Base-by-base conservation (phyloP, 2,113 vertebrate species). In the Hippocampus abdominalis region DNA sequence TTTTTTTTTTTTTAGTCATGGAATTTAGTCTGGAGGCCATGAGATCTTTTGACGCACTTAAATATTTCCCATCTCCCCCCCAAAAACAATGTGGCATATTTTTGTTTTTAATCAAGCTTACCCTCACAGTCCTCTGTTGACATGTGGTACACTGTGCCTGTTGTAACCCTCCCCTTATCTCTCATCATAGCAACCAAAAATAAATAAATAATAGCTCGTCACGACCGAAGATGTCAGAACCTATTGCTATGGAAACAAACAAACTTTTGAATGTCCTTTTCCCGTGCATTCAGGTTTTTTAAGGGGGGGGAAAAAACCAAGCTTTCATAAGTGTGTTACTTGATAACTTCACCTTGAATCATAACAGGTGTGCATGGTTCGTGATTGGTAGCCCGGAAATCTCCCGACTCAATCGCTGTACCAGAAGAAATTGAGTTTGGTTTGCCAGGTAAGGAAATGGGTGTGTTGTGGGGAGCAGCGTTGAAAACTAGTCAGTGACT, bases 161-260 rank as follows among this genome's bases (percentile, higher is more conserved):
- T 13, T 4, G 11, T 16, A 59, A 13, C 23, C 40, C 23, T 11
- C 18, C 59, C 29, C 66, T 20, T 59, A 60, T 73, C 69, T 53
- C 68, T 15, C 64, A 61, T 75, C 70, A 68, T 73, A 53, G 74
- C 71, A 74, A 78, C 81, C 66, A 77, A 80, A 83, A 79, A n/a
- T n/a, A 36, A 32, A 32, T 2, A 36, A 36, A 29, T 2, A 29
- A 70, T 62, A 76, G 81, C 67, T 79, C 23, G 76, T 86, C 83
- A 89, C 83, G 73, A 76, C 73, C 68, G 72, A 81, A 83, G 81
- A 85, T 90, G 84, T 87, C 87, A 87, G 87, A 84, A 85, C 82
- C 84, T 76, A 88, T 92, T 68, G 78, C 90, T 89, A 92, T 92
- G 91, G 90, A 87, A 91, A 92, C 90, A 92, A 16, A 10, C 2